A percentile compares a stretch with the other conserved stretches of the same genome.
These are phyloP conservation scores for Haemorhous mexicanus DNA, from an alignment of 2,113 vertebrate species.

Conservation along the genomic window DNA sequence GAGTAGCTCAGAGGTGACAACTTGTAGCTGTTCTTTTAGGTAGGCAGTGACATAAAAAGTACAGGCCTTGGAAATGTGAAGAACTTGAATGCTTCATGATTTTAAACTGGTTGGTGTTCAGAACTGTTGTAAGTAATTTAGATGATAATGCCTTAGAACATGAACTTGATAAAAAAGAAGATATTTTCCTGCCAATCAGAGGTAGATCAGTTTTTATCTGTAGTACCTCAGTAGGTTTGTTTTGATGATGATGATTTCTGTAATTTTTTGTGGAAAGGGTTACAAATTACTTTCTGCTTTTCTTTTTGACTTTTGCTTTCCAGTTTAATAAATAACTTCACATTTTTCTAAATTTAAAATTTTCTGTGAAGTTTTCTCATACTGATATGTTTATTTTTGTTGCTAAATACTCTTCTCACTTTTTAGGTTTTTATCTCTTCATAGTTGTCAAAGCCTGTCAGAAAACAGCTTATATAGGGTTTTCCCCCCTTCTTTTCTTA, in stretches of 20 bases:
- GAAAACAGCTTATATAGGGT: neutral
- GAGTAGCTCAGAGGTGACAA: neutral
- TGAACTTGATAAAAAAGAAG: neutral
- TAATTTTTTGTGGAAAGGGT: neutral
- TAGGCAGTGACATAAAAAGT: neutral
- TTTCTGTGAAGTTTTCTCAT: neutral
- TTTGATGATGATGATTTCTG: neutral
- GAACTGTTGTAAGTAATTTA: neutral
- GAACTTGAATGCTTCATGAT: neutral
- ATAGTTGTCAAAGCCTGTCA: neutral
- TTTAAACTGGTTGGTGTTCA: neutral
- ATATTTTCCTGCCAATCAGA: neutral
- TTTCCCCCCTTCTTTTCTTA: accelerated
- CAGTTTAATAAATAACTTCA: neutral
- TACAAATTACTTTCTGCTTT: neutral
- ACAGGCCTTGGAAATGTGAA: neutral
- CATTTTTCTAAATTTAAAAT: neutral
- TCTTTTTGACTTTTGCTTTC: neutral
- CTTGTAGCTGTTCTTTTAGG: constrained; percentile 2
- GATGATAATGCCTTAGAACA: neutral
- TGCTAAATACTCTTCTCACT: neutral
- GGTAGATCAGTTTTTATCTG: neutral
- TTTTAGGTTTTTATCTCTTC: neutral
- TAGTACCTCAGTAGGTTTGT: neutral
- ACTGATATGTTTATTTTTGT: neutral